Conservation (phyloP, 1,140 invertebrate species). For the Bombus pyrosoma region DNA sequence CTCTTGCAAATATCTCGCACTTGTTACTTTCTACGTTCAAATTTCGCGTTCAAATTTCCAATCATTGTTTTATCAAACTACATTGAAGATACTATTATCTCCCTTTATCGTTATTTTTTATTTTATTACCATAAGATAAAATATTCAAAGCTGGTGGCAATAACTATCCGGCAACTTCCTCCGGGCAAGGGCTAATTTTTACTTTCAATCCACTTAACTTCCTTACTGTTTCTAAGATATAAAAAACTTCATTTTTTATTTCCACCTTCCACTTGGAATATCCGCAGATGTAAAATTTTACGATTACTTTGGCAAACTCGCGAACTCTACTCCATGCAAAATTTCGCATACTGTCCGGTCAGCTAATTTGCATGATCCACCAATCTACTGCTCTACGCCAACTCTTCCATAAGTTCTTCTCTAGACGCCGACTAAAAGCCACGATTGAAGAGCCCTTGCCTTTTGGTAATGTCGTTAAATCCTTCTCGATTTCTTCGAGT, state of each 20-base stretch:
- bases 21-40: no score
- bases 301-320: not conserved
- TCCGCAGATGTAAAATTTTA: not conserved
- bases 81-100: fast-evolving
- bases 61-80: no score
- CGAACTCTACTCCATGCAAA: not conserved
- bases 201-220: no score
- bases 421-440: not conserved
- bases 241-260: no score
- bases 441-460: not conserved
- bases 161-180: no score
- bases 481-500: constrained; percentile 26
- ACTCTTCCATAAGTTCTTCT: not conserved
- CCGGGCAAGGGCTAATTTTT: no score
- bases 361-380: not conserved
- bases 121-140: no score
- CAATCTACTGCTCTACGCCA: not conserved
- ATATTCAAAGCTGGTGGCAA: no score
- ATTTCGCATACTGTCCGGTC: not conserved
- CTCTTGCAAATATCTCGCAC: no score
- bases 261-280: not conserved
- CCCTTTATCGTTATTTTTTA: no score
- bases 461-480: constrained; percentile 24
- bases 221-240: no score
- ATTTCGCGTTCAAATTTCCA: no score